A percentile compares a stretch with the other conserved stretches of the same genome.
Evolutionary conservation across 2,797 vertebrate species (phyloP).

Genomic region (Eurystomus glaucurus): DNA sequence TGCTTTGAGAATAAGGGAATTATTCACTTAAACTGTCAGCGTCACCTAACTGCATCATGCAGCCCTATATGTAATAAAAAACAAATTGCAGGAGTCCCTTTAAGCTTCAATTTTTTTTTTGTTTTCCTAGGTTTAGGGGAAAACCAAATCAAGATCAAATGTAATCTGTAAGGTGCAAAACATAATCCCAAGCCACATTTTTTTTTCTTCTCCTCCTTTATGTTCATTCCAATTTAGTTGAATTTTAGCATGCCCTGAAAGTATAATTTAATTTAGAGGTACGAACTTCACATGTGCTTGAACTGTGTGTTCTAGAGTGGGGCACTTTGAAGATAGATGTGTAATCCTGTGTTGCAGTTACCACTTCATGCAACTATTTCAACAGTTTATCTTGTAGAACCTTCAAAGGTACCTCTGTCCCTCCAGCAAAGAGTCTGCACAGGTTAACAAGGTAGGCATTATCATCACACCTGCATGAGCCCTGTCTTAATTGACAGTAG

Average conservation of each 20-base stretch:
- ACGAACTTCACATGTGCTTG: not conserved
- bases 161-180: not conserved
- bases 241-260: not conserved
- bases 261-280: not conserved
- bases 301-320: not conserved
- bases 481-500: not conserved
- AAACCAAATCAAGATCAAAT: not conserved
- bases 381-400: not conserved
- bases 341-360: not conserved
- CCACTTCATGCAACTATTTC: not conserved
- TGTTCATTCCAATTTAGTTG: not conserved
- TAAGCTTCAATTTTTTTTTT: not conserved
- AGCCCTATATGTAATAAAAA: not conserved
- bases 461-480: accelerated
- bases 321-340: not conserved
- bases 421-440: not conserved
- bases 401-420: not conserved
- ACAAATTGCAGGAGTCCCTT: not conserved
- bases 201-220: not conserved
- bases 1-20: not conserved
- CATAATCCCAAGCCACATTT: not conserved
- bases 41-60: not conserved
- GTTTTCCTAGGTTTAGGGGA: not conserved
- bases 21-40: not conserved
- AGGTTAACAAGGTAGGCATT: not conserved